Evolutionary conservation across 2,113 vertebrate species (phyloP), one percentile per base, ranked within the genome.

Genomic region (Rostratula benghalensis): DNA sequence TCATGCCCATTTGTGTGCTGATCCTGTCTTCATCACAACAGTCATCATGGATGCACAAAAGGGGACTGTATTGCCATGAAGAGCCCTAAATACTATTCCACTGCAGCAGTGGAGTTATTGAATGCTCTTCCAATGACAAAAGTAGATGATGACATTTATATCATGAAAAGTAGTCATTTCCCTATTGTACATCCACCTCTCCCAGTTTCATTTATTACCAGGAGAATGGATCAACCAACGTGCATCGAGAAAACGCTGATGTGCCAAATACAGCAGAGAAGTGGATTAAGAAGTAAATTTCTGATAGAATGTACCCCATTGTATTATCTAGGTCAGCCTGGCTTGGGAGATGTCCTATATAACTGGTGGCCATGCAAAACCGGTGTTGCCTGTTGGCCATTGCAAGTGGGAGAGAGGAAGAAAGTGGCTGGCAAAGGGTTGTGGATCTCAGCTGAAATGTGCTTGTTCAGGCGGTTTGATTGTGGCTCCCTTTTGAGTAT

Each of bases 281-380:
- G 60, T 86, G 88, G 88, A 90, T 94, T 95, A 67, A 93, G 92
- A 95, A 92, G 95, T 86, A 93, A 93, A 88, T 96, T 95, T 96
- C 91, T 95, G 67, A 67, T 85, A 86, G 88, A 89, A 59, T 6
- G 85, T 70, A 92, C 79, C 88, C 92, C 24, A 10, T 60, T 87
- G 79, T 64, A 59, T 94, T 96, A 95, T 95, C 92, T 96, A 96
- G 96, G 94, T 96, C 96, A 95, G 90, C 33, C 93, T 60, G 2
- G 94, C 94, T 2, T 90, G 92, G 94, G 95, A 96, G 92, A 31
- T 94, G 90, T 94, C 92, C 95, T 96, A 96, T 10, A 95, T 97
- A 95, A 50, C 20, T 75, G 75, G 46, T 19, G 35, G 68, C 96
- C 94, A 77, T 6, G 68, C 87, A 74, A 53, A 74, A 39, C 8